phyloP scores from a whole-genome alignment of 1,140 invertebrate genomes.

The Cecropterus lyciades region DNA sequence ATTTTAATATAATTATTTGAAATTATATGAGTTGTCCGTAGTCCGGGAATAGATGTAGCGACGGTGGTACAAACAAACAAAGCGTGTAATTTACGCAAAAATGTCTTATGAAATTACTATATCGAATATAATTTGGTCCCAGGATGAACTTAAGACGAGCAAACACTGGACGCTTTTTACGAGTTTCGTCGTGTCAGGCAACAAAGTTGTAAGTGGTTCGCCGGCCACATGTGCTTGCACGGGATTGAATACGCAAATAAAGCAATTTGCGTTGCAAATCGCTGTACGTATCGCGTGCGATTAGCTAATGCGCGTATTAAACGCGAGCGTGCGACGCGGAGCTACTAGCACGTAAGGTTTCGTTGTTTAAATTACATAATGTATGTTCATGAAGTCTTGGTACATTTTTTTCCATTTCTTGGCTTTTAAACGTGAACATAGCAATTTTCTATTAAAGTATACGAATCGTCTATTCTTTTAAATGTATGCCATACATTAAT shows the following conservation, averaged over 20 bases:
- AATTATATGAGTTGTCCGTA: too few species aligned
- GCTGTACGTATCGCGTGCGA: slow-evolving; percentile 31
- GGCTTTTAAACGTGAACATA: neutral
- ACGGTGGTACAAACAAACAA: too few species aligned
- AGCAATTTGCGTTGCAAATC: slow-evolving; percentile 33
- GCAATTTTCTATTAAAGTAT: neutral
- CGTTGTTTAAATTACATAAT: slow-evolving; percentile 21
- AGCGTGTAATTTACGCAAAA: too few species aligned
- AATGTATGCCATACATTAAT: neutral
- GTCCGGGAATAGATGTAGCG: too few species aligned
- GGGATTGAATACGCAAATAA: slow-evolving; percentile 31
- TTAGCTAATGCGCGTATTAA: slow-evolving; percentile 33
- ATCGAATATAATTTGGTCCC: too few species aligned
- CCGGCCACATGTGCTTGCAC: slow-evolving; percentile 16
- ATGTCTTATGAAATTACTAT: too few species aligned
- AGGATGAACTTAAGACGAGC: neutral
- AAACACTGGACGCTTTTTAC: neutral
- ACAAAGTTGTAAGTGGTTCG: neutral
- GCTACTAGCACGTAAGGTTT: slow-evolving; percentile 13
- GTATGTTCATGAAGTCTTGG: slow-evolving; percentile 9
- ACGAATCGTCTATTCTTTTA: neutral
- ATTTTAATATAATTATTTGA: too few species aligned
- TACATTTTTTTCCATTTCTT: neutral
- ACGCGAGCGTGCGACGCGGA: slow-evolving; percentile 4
- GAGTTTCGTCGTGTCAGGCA: neutral